Base-by-base conservation (phyloP, 2,113 vertebrate genomes). In the Hippolais icterina region DNA sequence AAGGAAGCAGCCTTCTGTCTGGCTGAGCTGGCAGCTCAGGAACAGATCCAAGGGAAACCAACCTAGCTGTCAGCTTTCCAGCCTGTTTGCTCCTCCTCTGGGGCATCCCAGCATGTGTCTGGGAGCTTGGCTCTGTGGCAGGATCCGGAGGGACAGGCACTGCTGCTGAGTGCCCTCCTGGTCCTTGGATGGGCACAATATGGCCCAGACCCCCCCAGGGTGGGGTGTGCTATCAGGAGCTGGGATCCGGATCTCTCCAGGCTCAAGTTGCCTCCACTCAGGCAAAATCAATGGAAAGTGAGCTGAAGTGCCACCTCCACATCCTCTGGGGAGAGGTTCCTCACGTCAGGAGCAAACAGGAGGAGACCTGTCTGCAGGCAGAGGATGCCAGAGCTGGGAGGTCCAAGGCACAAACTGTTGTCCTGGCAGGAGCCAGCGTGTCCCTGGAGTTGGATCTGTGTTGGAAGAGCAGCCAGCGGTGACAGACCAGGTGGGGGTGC, bases 281-380 rank as follows among this genome's bases (percentile, higher is more conserved):
- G 10, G n/a, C 14, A 15, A 39, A 53, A 56, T 15, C n/a, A 0
- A 3, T 17, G 46, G 59, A 24, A 64, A 81, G 53, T 5, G 18
- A 74, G 80, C 22, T 20, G 1, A 63, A 76, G 33, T 4, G 15
- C 42, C 29, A 15, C 14, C 21, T 71, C 41, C 6, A 5, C 3
- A 1, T 44, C 5, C 37, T 68, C 16, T 0, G 3, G 54, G 0
- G 4, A 70, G 46, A 53, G 22, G 27, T 10, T n/a, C 9, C 41
- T 83, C 23, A 1, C 1, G 5, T 22, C 35, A 35, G 60, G 77
- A 66, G 31, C 17, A 13, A 44, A 24, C 19, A 87, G 72, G 47
- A 69, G 35, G 19, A 54, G 57, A 42, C 5, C 31, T 79, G 47
- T 42, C 35, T 86, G 74, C 46, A 42, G 57, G 42, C 50, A 74